A percentile compares a stretch with the other conserved stretches of the same genome.
Evolutionary conservation across 2,113 vertebrate species (phyloP).

Genomic region (Hymenochirus boettgeri): DNA sequence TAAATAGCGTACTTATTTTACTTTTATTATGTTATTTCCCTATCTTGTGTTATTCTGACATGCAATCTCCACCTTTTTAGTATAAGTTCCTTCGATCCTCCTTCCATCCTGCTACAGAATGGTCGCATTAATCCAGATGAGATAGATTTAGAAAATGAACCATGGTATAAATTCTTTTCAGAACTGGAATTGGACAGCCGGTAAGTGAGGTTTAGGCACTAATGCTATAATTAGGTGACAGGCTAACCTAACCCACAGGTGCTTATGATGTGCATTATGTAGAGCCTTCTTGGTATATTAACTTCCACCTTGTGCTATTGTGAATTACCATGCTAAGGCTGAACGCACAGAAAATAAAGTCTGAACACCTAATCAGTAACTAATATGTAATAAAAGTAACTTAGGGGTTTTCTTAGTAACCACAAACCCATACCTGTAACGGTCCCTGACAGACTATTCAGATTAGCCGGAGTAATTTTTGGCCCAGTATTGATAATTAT

Average conservation of each 20-base stretch:
- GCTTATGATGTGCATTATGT: slow-evolving; percentile 29
- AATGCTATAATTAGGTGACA: slow-evolving; percentile 47
- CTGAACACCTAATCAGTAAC: too few species aligned
- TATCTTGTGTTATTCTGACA: slow-evolving; percentile 30
- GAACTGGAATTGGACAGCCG: slow-evolving; percentile 97
- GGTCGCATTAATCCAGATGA: slow-evolving; percentile 86
- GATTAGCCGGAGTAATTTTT: too few species aligned
- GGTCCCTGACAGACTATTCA: too few species aligned
- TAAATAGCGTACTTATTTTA: too few species aligned
- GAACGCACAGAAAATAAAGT: too few species aligned
- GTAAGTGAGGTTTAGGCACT: slow-evolving; percentile 87
- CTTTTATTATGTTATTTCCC: neutral
- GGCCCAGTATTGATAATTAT: too few species aligned
- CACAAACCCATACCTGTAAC: too few species aligned
- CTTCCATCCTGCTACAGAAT: slow-evolving; percentile 79
- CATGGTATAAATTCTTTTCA: slow-evolving; percentile 99
- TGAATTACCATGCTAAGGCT: too few species aligned
- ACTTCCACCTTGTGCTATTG: slow-evolving; percentile 31
- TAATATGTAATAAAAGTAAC: too few species aligned
- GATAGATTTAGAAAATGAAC: slow-evolving; percentile 99
- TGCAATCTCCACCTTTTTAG: slow-evolving; percentile 61
- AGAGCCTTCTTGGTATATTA: slow-evolving; percentile 5
- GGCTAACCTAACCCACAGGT: slow-evolving; percentile 47
- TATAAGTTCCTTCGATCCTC: slow-evolving; percentile 67
- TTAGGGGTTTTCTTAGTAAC: too few species aligned